A percentile compares a stretch with the other conserved stretches of the same genome.
phyloP scores from a whole-genome alignment of 2,888 invertebrate genomes.

The Pinctada fucata region DNA sequence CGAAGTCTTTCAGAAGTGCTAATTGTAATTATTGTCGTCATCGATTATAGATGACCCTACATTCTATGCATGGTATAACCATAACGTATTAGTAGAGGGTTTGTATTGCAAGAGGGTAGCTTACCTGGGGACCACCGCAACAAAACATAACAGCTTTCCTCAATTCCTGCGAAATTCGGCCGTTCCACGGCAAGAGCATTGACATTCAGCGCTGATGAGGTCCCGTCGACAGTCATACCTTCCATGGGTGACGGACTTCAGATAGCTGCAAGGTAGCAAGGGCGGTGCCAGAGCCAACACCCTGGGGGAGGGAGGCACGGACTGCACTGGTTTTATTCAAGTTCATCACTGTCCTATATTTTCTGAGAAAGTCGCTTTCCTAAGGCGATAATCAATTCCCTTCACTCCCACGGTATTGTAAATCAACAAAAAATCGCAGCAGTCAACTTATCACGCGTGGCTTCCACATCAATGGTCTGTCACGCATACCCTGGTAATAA shows the following conservation, averaged over 20 bases:
- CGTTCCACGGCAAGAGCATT: slow-evolving; percentile 42
- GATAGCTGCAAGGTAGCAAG: no score
- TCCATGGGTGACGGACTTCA: background rate
- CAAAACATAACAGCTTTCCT: slow-evolving; percentile 50
- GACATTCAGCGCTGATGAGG: background rate
- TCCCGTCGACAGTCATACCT: background rate
- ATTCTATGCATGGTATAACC: no score
- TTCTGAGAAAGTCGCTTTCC: background rate
- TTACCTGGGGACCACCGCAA: slow-evolving; percentile 49
- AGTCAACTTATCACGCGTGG: background rate
- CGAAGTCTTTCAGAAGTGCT: no score
- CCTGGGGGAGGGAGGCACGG: no score
- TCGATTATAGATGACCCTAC: no score
- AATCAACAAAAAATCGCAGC: background rate
- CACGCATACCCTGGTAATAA: background rate
- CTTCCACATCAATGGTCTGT: background rate
- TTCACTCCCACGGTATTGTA: background rate
- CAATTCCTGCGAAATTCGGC: slow-evolving; percentile 36
- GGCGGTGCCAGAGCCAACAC: no score
- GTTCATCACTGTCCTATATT: background rate
- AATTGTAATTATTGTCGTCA: no score
- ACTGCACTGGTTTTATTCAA: no score
- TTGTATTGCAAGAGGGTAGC: background rate
- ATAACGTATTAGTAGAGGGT: no score
- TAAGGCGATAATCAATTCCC: background rate